phyloP scores from a whole-genome alignment of 2,113 vertebrate species.

The Barbus barbus region DNA sequence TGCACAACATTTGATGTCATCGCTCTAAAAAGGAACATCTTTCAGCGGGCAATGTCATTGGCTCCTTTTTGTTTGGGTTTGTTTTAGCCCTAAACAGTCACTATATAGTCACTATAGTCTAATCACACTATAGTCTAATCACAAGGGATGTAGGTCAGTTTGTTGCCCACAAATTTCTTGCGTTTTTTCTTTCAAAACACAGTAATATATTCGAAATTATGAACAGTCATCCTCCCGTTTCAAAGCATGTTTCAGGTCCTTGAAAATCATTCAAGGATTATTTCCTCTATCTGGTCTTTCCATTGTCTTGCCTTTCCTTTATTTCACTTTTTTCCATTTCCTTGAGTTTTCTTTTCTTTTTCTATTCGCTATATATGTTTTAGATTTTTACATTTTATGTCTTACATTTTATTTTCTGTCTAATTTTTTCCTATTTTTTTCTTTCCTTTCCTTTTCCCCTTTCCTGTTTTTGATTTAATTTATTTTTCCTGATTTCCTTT shows the following conservation, averaged over 20 bases:
- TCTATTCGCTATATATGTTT: too few relatives aligned
- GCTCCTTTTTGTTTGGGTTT: slow-evolving; percentile 38
- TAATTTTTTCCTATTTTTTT: too few relatives aligned
- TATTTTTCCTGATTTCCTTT: not conserved
- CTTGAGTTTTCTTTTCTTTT: too few relatives aligned
- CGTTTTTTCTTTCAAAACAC: not conserved
- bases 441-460: too few relatives aligned
- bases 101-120: too few relatives aligned
- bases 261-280: not conserved
- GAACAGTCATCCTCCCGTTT: not conserved
- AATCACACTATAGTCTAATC: too few relatives aligned
- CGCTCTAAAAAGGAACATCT: slow-evolving; percentile 63
- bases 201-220: not conserved
- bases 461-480: too few relatives aligned
- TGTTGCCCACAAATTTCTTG: slow-evolving; percentile 2
- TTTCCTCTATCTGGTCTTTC: not conserved
- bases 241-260: not conserved
- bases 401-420: too few relatives aligned
- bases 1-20: slow-evolving; percentile 64
- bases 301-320: too few relatives aligned
- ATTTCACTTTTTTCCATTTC: too few relatives aligned
- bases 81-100: slow-evolving; percentile 20
- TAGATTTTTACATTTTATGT: too few relatives aligned
- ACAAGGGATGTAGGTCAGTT: slow-evolving; percentile 29
- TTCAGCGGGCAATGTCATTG: slow-evolving; percentile 69